Evolutionary conservation across 2,888 invertebrate genomes (phyloP), one percentile per base, ranked within the genome.

Genomic region (Apotomis capreana): DNA sequence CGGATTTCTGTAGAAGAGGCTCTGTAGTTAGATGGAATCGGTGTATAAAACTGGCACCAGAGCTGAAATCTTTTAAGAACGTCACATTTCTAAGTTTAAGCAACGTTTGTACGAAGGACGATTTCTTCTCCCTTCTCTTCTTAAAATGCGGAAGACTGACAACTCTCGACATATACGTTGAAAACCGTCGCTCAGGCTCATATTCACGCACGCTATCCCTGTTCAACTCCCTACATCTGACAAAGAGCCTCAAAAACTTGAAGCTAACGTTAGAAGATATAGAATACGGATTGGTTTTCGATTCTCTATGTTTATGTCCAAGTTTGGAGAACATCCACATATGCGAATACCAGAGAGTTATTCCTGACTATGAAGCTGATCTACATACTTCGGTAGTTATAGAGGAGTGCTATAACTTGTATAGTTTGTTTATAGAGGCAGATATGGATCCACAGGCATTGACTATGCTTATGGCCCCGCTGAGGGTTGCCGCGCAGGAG

Each of bases 381-480:
- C 69, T 15, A 1, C 79, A 78, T 13, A 78, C 81, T 44, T 67
- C 76, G 15, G 4, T 62, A 3, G 75, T 83, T 61, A 78, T 86
- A 68, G 74, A 81, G 63, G 79, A 76, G 3, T 83, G 83, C 70
- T 63, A 75, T 8, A 77, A 79, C 62, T 73, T 86, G 67, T 84
- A 84, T 60, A 85, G 85, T 77, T 75, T 86, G 55, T 85, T 84
- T 69, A 83, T 86, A 15, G 84, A 84, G 70, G 78, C 84, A 0
- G 82, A 83, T 44, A 78, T 84, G 81, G 69, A 80, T 3, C 79
- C 81, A 0, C 78, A 83, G 54, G 68, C 73, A 0, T 69, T 85
- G 52, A 83, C 81, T 0, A 75, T 84, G 71, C 69, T 85, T 13
- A 78, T 78, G 77, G 71, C 78, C 0, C 76, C 81, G 26, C 46